Evolutionary conservation across 2,797 vertebrate species (phyloP).

Genomic region (Chaenodraco wilsoni): DNA sequence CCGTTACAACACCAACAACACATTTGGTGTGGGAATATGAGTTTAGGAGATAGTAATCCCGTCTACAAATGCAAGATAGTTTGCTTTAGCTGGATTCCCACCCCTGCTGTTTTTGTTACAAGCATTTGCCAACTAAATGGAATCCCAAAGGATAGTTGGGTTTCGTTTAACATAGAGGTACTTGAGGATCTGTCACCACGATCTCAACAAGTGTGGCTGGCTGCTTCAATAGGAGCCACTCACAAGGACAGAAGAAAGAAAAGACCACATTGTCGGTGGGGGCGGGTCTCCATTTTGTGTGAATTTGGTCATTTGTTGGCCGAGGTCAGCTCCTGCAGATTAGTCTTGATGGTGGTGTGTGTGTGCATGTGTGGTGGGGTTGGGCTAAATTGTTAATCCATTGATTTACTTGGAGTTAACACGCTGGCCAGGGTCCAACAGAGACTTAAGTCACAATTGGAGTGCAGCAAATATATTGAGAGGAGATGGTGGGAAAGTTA

Average conservation of each 20-base stretch:
- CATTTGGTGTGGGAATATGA: constrained; percentile 71
- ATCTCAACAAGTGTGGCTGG: constrained; percentile 75
- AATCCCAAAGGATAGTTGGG: constrained; percentile 70
- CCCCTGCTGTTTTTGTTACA: constrained; percentile 73
- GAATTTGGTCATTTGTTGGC: constrained; percentile 83
- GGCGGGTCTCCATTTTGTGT: constrained; percentile 75
- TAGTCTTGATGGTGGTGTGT: constrained; percentile 62
- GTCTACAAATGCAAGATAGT: constrained; percentile 74
- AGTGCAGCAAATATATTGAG: constrained; percentile 74
- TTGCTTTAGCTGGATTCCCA: constrained; percentile 78
- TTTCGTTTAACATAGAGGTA: constrained; percentile 79
- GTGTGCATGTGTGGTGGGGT: constrained; percentile 48
- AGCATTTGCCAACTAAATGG: constrained; percentile 77
- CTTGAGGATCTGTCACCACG: constrained; percentile 71
- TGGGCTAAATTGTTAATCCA: constrained; percentile 79
- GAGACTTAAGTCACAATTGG: constrained; percentile 82
- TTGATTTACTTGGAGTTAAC: constrained; percentile 84
- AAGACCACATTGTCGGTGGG: constrained; percentile 61
- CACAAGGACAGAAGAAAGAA: constrained; percentile 69
- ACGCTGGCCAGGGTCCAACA: constrained; percentile 76
- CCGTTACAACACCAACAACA: constrained; percentile 29
- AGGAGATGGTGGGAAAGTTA: constrained; percentile 82
- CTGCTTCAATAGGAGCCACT: constrained; percentile 73
- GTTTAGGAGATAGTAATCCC: constrained; percentile 70
- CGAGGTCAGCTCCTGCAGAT: constrained; percentile 79